phyloP scores from a whole-genome alignment of 2,888 invertebrate genomes.

The Gryllus longicercus region DNA sequence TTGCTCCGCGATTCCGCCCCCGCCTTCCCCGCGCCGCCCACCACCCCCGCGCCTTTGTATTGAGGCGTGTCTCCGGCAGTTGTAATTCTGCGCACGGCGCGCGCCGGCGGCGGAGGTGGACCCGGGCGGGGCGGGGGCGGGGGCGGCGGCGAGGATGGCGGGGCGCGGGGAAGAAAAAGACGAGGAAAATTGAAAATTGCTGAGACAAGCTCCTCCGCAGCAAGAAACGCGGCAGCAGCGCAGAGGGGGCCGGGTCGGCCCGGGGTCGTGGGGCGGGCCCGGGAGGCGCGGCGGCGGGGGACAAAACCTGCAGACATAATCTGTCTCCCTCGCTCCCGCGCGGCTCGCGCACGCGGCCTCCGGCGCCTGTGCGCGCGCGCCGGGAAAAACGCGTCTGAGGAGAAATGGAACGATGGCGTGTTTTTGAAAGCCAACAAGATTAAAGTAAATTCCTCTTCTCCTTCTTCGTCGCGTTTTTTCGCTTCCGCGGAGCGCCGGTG shows the following conservation, averaged over 20 bases:
- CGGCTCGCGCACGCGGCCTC: neutral
- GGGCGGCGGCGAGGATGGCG: conserved; percentile 18
- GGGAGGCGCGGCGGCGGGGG: conserved; percentile 47
- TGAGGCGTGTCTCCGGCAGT: conserved; percentile 37
- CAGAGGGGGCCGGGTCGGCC: conserved; percentile 46
- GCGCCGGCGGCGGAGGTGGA: neutral
- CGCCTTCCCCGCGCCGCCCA: conserved; percentile 25
- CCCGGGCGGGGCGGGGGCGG: neutral
- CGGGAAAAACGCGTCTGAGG: neutral
- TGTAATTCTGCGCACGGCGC: conserved; percentile 38
- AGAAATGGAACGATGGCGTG: conserved; percentile 32
- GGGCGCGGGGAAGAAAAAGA: conserved; percentile 19
- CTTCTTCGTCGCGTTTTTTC: conserved; percentile 18
- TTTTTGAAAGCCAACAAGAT: conserved; percentile 38
- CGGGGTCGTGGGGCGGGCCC: conserved; percentile 44
- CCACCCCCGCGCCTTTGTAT: conserved; percentile 31
- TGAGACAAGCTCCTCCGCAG: conserved; percentile 31
- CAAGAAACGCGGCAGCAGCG: conserved; percentile 35
- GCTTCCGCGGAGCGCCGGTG: neutral
- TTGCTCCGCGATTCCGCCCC: conserved; percentile 30
- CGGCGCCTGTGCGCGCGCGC: neutral
- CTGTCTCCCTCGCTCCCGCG: neutral
- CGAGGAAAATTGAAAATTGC: conserved; percentile 35
- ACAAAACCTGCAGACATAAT: conserved; percentile 17
- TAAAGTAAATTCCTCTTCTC: conserved; percentile 37